Percentiles rank a stretch among this genome's conserved stretches.
These are phyloP conservation scores for Falco columbarius DNA, from an alignment of 2,797 vertebrate species.

Conservation along the genomic window DNA sequence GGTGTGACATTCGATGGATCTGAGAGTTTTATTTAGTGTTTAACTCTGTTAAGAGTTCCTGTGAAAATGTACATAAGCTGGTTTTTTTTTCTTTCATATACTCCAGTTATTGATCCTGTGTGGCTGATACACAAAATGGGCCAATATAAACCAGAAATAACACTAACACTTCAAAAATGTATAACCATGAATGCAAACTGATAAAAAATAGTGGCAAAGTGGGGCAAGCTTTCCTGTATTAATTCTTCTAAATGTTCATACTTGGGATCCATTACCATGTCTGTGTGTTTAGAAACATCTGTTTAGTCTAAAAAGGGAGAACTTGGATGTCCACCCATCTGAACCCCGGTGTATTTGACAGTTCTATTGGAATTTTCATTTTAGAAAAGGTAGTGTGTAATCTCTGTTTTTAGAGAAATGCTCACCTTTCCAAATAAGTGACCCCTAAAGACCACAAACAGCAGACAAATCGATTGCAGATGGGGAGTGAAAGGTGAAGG, in stretches of 20 bases:
- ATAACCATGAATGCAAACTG: background rate
- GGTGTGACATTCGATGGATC: background rate
- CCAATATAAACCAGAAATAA: background rate
- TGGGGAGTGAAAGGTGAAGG: background rate
- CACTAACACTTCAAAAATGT: background rate
- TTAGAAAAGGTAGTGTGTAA: background rate
- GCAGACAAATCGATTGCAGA: background rate
- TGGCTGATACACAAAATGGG: background rate
- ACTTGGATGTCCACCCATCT: background rate
- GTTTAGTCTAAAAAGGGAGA: background rate
- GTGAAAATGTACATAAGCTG: background rate
- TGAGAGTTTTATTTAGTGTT: background rate
- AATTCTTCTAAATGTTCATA: background rate
- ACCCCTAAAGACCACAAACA: background rate
- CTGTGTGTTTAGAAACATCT: background rate
- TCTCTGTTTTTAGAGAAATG: background rate
- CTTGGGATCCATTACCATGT: background rate
- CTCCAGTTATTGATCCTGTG: background rate
- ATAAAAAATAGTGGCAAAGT: background rate
- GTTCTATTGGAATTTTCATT: background rate
- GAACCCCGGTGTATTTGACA: rapidly evolving
- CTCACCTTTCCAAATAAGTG: background rate
- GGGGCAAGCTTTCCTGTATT: rapidly evolving
- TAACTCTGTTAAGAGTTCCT: background rate
- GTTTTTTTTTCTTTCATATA: background rate